Evolutionary conservation across 2,113 vertebrate species (phyloP).

Genomic region (Ailurus styani): DNA sequence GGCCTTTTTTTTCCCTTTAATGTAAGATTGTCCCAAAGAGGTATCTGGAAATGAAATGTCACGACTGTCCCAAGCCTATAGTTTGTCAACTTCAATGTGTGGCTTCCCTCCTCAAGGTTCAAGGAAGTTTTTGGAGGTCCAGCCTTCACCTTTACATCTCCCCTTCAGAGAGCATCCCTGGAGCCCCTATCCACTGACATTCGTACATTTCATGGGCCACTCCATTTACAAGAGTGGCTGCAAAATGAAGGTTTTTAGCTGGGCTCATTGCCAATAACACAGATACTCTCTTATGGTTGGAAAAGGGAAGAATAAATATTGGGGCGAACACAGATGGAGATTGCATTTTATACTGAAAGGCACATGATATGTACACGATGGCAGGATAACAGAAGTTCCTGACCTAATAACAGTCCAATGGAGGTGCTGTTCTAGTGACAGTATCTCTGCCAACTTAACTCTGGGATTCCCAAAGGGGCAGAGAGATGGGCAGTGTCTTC

Average conservation of each 20-base stretch:
- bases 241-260: not conserved
- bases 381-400: not conserved
- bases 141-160: not conserved
- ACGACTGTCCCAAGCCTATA: not conserved
- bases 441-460: not conserved
- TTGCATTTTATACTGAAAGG: not conserved
- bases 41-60: not conserved
- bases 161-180: not conserved
- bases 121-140: not conserved
- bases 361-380: not conserved
- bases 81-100: not conserved
- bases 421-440: not conserved
- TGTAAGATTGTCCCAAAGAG: not conserved
- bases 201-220: not conserved
- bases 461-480: not conserved
- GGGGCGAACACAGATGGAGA: not conserved
- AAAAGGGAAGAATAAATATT: not conserved
- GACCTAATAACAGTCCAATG: not conserved
- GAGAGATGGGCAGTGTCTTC: not conserved
- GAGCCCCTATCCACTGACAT: not conserved
- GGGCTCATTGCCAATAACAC: not conserved
- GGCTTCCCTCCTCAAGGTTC: not conserved
- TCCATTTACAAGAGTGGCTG: not conserved
- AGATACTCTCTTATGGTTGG: not conserved
- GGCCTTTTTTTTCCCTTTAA: not conserved